A percentile compares a stretch with the other conserved stretches of the same genome.
phyloP scores from a whole-genome alignment of 1,140 invertebrate species.

The Drosophila santomea region DNA sequence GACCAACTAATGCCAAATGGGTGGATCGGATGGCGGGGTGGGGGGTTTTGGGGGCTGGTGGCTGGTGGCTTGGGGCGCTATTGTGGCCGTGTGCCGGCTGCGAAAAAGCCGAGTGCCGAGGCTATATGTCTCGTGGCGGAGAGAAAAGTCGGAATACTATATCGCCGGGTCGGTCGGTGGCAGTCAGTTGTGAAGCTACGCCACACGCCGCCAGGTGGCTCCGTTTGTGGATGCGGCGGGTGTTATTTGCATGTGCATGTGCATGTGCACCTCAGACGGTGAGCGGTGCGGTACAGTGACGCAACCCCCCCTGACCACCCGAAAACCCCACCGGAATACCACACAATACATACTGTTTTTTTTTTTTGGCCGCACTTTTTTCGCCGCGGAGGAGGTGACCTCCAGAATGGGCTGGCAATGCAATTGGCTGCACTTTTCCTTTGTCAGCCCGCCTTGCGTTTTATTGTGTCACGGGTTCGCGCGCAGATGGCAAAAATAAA shows the following conservation, averaged over 20 bases:
- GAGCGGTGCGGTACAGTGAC: conserved; percentile 18
- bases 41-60: no score
- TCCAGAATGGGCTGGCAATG: conserved; percentile 48
- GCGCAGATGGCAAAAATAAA: conserved; percentile 50
- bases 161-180: conserved; percentile 55
- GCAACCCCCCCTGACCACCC: neutral
- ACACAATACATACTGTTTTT: conserved; percentile 32
- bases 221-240: conserved; percentile 67
- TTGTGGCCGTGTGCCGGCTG: conserved; percentile 25
- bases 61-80: neutral
- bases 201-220: conserved; percentile 78
- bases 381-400: conserved; percentile 33
- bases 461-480: conserved; percentile 78
- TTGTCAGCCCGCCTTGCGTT: conserved; percentile 61
- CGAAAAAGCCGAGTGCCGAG: conserved; percentile 9
- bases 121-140: conserved; percentile 27
- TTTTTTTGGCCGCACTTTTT: neutral
- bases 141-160: conserved; percentile 53
- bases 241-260: conserved; percentile 46
- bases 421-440: conserved; percentile 66
- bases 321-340: neutral
- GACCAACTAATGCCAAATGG: conserved; percentile 33
- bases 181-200: conserved; percentile 73
- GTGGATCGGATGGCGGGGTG: neutral
- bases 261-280: conserved; percentile 42